A percentile compares a stretch with the other conserved stretches of the same genome.
Conservation (phyloP, 2,797 vertebrate species). For the Sebastes matsubarae region DNA sequence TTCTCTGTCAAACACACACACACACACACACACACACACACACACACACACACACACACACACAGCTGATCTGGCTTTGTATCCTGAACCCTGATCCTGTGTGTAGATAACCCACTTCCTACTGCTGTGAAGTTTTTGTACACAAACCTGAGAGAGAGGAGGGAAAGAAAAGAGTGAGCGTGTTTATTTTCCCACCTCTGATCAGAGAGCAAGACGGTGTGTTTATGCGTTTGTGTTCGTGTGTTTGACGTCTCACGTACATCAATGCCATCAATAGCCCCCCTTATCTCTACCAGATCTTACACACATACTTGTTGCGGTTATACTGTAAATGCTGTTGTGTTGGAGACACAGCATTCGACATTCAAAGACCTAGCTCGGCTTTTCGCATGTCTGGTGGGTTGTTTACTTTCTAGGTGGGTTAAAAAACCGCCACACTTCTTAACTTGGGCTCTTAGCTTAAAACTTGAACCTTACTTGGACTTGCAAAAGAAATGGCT, state of each 20-base stretch:
- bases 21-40: background rate
- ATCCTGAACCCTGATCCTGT: slow-evolving; percentile 28
- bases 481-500: too few relatives aligned
- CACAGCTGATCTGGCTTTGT: slow-evolving; percentile 11
- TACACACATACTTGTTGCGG: slow-evolving; percentile 1
- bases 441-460: background rate
- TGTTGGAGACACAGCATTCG: background rate
- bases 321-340: slow-evolving; percentile 5
- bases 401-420: slow-evolving; percentile 4
- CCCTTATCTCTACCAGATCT: slow-evolving; percentile 32
- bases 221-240: slow-evolving; percentile 3
- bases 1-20: background rate
- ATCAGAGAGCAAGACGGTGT: slow-evolving; percentile 15
- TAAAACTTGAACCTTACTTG: too few relatives aligned
- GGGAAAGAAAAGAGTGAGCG: background rate
- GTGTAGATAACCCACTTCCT: slow-evolving; percentile 41
- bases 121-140: slow-evolving; percentile 38
- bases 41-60: background rate
- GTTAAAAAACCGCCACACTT: background rate
- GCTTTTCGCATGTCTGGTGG: background rate
- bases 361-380: background rate
- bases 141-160: slow-evolving; percentile 13
- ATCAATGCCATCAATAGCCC: slow-evolving; percentile 28
- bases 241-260: slow-evolving; percentile 35
- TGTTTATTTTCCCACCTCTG: slow-evolving; percentile 29